phyloP scores from a whole-genome alignment of 37 sponge, comb jelly and placozoan species.

The Spongia lamella region DNA sequence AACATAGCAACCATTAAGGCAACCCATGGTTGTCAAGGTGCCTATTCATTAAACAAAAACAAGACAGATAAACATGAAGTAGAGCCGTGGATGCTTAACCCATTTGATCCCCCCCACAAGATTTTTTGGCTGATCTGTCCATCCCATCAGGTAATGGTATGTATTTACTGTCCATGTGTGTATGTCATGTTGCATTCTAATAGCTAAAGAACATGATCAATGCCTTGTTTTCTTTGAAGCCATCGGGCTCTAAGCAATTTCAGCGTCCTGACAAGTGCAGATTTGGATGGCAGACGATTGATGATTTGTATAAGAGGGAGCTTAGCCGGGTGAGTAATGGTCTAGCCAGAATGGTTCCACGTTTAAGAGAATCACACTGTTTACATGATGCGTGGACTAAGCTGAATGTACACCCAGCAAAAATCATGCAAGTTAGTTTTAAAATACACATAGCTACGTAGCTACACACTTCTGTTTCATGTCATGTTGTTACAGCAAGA shows the following conservation, averaged over 20 bases:
- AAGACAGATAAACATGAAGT: slow-evolving; percentile 6
- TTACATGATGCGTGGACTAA: slow-evolving; percentile 16
- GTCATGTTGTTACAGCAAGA: slow-evolving; percentile 4
- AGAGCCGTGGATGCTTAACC: neutral
- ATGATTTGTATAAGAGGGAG: neutral
- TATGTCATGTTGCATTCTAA: neutral
- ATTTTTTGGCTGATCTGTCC: slow-evolving; percentile 11
- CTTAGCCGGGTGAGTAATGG: neutral
- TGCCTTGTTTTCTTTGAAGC: neutral
- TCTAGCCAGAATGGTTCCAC: neutral
- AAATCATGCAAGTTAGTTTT: slow-evolving; percentile 1
- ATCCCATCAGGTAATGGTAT: neutral
- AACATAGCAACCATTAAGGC: neutral
- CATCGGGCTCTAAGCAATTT: neutral
- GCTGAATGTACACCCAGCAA: slow-evolving; percentile 14
- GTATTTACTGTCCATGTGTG: neutral
- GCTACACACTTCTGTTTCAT: neutral
- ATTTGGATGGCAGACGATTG: neutral
- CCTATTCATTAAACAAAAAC: neutral
- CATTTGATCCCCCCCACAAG: neutral
- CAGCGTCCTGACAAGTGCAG: neutral
- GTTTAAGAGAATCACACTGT: neutral
- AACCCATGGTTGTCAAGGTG: neutral
- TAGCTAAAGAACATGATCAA: slow-evolving; percentile 30
- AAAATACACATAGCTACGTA: neutral